Evolutionary conservation across 2,888 invertebrate species (phyloP), one percentile per base, ranked within the genome.

Genomic region (Ochropleura leucogaster): DNA sequence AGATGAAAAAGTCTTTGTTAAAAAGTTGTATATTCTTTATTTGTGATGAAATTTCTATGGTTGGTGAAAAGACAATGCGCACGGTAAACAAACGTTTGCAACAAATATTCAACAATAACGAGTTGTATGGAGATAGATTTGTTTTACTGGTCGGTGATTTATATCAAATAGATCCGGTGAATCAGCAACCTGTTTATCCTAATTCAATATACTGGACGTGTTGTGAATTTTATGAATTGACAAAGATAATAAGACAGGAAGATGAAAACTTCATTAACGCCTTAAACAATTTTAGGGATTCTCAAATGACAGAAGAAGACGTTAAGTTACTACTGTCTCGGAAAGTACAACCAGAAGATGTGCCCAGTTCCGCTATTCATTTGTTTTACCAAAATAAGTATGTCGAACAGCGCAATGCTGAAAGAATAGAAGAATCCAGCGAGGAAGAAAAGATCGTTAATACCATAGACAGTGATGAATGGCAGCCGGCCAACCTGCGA

Each of bases 261-360:
- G 80, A 80, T 62, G 75, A 80, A 72, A 69, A 78, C 3, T 80
- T 80, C 46, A 75, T 78, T 14, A 75, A 68, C 14, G 80, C 80
- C n/a, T 68, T 80, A 65, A 80, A 73, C 46, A 78, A 80, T 70
- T 80, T 80, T 68, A 75, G 75, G 69, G 62, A 74, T 80, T 77
- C 76, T 40, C 55, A 74, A 80, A 77, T 80, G 80, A 74, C 69
- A 3, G 42, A 72, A 57, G 66, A 77, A 69, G 80, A 80, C 62
- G 69, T 77, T 59, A 20, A 63, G 57, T 72, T 80, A 14, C 53
- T 80, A 16, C 72, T 53, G 66, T 80, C 80, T 46, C 73, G 80
- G 55, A 9, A 60, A 68, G 47, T 68, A n/a, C 30, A 30, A 30
- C 18, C 49, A 30, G n/a, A n/a, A 40, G 47, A 68, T 59, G 68